These are phyloP conservation scores for Euura saliciscinereae DNA, from an alignment of 1,140 invertebrate genomes.

Conservation along the genomic window DNA sequence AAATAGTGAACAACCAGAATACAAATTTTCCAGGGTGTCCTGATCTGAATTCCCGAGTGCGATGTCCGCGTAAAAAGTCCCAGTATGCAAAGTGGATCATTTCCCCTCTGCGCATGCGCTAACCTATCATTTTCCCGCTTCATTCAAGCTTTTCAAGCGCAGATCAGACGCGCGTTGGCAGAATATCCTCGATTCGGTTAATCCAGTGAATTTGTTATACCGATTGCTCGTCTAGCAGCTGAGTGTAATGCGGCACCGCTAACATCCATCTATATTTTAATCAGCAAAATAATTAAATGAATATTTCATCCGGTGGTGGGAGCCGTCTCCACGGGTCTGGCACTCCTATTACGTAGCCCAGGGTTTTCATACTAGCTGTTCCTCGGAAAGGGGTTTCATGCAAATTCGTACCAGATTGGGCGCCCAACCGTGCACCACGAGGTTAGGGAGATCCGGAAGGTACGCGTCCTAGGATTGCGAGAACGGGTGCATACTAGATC, in stretches of 20 bases:
- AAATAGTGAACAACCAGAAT: too few relatives aligned
- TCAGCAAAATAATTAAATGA: slow-evolving; percentile 53
- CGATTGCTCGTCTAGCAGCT: slow-evolving; percentile 16
- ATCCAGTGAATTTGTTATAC: not conserved
- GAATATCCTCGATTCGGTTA: too few relatives aligned
- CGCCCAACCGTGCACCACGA: slow-evolving; percentile 12
- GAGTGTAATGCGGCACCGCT: slow-evolving; percentile 43
- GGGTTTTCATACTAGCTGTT: slow-evolving; percentile 28
- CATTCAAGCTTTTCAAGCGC: too few relatives aligned
- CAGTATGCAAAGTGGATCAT: too few relatives aligned
- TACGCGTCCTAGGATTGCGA: not conserved
- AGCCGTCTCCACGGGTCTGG: not conserved
- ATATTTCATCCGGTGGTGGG: slow-evolving; percentile 48
- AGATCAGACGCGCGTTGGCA: too few relatives aligned
- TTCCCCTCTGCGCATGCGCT: too few relatives aligned
- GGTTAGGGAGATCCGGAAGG: not conserved
- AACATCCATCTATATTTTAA: slow-evolving; percentile 54
- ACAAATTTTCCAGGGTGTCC: too few relatives aligned
- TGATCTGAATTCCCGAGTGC: too few relatives aligned
- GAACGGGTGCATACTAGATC: too few relatives aligned
- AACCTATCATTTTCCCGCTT: too few relatives aligned
- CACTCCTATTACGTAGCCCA: slow-evolving; percentile 14
- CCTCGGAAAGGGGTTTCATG: slow-evolving; percentile 44
- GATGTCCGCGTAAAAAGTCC: too few relatives aligned
- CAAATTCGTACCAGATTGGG: slow-evolving; percentile 47